These are phyloP conservation scores for Invenusta paracnida DNA, from an alignment of 2,888 invertebrate species.

Conservation along the genomic window DNA sequence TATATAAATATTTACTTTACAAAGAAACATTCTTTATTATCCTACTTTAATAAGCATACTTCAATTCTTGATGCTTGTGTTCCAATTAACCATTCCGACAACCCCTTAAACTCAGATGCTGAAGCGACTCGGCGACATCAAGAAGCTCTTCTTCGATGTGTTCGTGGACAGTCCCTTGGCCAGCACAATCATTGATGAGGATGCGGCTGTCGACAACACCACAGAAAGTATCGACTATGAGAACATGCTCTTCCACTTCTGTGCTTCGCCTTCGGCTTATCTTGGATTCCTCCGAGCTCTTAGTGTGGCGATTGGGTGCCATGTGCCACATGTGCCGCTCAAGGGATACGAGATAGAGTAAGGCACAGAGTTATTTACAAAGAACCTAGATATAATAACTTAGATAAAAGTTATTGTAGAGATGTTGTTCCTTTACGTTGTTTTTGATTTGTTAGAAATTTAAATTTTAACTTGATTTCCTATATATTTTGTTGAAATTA, in stretches of 20 bases:
- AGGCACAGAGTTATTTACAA: too few species aligned
- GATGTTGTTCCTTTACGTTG: too few species aligned
- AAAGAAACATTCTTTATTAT: too few species aligned
- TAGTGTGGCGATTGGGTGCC: constrained; percentile 54
- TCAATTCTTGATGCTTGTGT: too few species aligned
- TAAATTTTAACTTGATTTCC: too few species aligned
- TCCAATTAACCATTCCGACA: too few species aligned
- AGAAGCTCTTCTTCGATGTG: constrained; percentile 55
- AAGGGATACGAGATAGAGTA: constrained; percentile 28
- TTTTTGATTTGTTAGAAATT: too few species aligned
- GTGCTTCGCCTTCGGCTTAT: constrained; percentile 52
- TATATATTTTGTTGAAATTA: too few species aligned
- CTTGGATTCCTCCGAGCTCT: constrained; percentile 59
- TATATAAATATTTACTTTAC: too few species aligned
- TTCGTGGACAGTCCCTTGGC: constrained; percentile 51
- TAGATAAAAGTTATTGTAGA: too few species aligned
- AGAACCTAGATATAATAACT: too few species aligned
- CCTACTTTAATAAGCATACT: too few species aligned
- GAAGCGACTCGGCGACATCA: constrained; percentile 52
- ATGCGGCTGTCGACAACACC: constrained; percentile 45
- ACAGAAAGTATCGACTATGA: constrained; percentile 52
- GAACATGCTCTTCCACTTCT: constrained; percentile 52
- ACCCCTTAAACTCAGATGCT: neutral
- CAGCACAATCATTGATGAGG: neutral
- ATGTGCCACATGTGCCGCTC: constrained; percentile 49